phyloP scores from a whole-genome alignment of 2,797 vertebrate genomes.

The Zalophus californianus region DNA sequence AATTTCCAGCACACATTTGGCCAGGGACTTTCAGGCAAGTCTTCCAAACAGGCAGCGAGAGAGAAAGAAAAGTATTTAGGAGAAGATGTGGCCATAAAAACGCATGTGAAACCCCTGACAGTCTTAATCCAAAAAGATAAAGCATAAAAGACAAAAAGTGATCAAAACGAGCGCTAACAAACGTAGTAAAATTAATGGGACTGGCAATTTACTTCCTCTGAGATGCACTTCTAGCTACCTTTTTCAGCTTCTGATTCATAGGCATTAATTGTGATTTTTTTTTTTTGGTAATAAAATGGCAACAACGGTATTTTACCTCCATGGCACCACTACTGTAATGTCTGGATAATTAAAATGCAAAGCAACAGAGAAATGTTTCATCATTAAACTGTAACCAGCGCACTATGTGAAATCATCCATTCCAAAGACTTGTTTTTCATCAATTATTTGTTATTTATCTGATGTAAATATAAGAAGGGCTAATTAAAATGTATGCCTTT shows the following conservation, averaged over 20 bases:
- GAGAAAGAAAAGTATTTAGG: neutral
- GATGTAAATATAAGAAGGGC: conserved; percentile 88
- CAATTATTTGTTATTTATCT: conserved; percentile 91
- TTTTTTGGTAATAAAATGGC: conserved; percentile 73
- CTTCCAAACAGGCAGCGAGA: conserved; percentile 32
- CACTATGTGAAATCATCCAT: conserved; percentile 86
- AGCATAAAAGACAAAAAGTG: neutral
- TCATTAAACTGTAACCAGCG: conserved; percentile 87
- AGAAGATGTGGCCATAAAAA: neutral
- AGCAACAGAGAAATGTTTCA: conserved; percentile 86
- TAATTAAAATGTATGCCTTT: conserved; percentile 90
- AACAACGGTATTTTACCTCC: conserved; percentile 75
- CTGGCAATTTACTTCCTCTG: conserved; percentile 48
- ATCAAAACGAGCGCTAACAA: conserved; percentile 60
- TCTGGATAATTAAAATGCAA: conserved; percentile 87
- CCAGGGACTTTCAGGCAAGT: neutral
- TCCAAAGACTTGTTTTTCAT: conserved; percentile 87
- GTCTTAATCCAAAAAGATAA: conserved; percentile 41
- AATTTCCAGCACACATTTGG: neutral
- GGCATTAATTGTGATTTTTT: conserved; percentile 55
- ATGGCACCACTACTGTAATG: conserved; percentile 65
- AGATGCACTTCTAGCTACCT: conserved; percentile 40
- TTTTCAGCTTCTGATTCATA: conserved; percentile 62
- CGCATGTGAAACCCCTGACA: neutral
- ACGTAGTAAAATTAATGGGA: conserved; percentile 66